Percentiles rank a stretch among this genome's conserved stretches.
Evolutionary conservation across 2,888 invertebrate genomes (phyloP).

Genomic region (Hirudinaria manillensis): DNA sequence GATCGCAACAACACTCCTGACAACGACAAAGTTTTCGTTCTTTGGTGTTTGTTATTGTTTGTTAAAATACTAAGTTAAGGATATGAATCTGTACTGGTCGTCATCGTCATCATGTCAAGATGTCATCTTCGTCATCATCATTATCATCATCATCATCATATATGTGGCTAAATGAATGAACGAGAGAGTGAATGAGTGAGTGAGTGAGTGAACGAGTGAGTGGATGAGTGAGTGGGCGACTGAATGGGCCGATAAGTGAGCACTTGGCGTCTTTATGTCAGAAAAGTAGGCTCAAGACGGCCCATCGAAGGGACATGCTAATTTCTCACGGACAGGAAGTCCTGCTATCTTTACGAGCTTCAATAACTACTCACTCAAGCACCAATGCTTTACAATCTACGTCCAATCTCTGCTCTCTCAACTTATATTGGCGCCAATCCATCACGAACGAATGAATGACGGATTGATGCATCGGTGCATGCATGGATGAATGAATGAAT

Average conservation of each 20-base stretch:
- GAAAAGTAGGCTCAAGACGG: not conserved
- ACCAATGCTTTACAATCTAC: too few relatives aligned
- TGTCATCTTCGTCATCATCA: constrained; percentile 25
- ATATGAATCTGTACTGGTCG: too few relatives aligned
- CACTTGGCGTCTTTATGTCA: constrained; percentile 4
- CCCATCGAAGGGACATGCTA: constrained; percentile 10
- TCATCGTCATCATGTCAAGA: not conserved
- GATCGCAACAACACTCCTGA: too few relatives aligned
- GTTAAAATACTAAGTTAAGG: too few relatives aligned
- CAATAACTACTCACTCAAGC: not conserved
- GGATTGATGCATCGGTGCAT: too few relatives aligned
- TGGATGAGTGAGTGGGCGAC: constrained; percentile 1
- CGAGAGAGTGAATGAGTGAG: constrained; percentile 6
- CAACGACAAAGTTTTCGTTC: too few relatives aligned
- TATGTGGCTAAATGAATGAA: not conserved
- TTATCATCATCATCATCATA: constrained; percentile 29
- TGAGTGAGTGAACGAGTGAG: not conserved
- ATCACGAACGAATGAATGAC: too few relatives aligned
- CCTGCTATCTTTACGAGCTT: constrained; percentile 10
- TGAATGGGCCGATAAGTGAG: not conserved
- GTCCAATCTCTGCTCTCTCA: too few relatives aligned
- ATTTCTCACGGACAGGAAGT: constrained; percentile 13
- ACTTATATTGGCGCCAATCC: too few relatives aligned
- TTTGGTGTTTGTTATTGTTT: too few relatives aligned
- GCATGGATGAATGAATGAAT: too few relatives aligned